Evolutionary conservation across 2,797 vertebrate species (phyloP).

Genomic region (Taeniopygia guttata): DNA sequence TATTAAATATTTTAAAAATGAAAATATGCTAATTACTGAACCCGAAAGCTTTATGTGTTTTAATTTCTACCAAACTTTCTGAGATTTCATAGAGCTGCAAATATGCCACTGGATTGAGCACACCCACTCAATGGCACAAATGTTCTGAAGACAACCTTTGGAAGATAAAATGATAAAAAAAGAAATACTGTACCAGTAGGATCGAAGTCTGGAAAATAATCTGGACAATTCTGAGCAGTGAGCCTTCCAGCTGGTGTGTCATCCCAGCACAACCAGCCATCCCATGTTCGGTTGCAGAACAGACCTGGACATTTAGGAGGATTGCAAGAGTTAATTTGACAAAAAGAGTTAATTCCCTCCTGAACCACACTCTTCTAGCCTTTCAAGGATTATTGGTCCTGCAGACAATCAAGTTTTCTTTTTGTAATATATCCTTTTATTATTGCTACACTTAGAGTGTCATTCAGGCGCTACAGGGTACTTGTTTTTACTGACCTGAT

Average conservation of each 20-base stretch:
- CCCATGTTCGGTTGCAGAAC: conserved; percentile 93
- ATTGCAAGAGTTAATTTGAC: background rate
- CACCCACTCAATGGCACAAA: background rate
- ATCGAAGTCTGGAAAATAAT: conserved; percentile 95
- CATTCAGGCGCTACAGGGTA: background rate
- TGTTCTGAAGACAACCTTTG: background rate
- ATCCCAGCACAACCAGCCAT: conserved; percentile 98
- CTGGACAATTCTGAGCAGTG: conserved; percentile 86
- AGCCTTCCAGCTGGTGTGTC: conserved; percentile 86
- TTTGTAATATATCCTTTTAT: background rate
- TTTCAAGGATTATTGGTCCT: background rate
- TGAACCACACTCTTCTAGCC: background rate
- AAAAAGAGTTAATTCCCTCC: background rate
- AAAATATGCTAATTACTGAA: background rate
- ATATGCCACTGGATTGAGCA: background rate
- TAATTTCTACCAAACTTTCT: background rate
- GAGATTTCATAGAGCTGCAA: background rate
- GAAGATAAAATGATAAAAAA: background rate
- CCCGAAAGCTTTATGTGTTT: background rate
- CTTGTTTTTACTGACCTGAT: background rate
- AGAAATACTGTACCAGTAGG: conserved; percentile 80
- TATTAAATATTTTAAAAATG: background rate
- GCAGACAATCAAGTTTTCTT: background rate
- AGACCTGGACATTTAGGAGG: conserved; percentile 73
- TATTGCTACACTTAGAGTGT: background rate